Evolutionary conservation across 1,140 invertebrate species (phyloP).

Genomic region (Armadillidium nasatum): DNA sequence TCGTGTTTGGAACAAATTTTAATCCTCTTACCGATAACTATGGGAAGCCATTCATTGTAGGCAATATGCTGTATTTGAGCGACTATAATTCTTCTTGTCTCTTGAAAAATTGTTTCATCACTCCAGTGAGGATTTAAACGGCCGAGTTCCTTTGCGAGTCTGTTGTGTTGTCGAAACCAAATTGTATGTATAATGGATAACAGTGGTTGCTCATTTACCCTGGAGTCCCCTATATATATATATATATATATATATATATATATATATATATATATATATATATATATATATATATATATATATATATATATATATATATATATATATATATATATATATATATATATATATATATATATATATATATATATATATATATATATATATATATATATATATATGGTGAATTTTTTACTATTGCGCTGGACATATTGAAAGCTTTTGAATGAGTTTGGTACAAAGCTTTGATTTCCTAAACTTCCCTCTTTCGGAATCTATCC

Average conservation of each 20-base stretch:
- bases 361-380: background rate
- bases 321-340: background rate
- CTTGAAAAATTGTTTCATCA: slow-evolving; percentile 65
- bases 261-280: background rate
- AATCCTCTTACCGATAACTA: slow-evolving; percentile 48
- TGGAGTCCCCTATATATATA: slow-evolving; percentile 47
- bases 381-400: no score
- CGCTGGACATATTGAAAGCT: no score
- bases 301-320: background rate
- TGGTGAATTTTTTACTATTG: no score
- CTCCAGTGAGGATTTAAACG: slow-evolving; percentile 79
- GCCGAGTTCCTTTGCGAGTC: slow-evolving; percentile 66
- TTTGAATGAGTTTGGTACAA: no score
- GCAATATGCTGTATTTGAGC: slow-evolving; percentile 61
- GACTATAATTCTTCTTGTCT: slow-evolving; percentile 49
- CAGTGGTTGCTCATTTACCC: slow-evolving; percentile 52
- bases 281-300: background rate
- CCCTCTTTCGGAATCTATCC: no score
- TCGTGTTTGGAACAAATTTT: no score
- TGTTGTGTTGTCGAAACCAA: slow-evolving; percentile 81
- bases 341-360: background rate
- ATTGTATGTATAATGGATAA: slow-evolving; percentile 85
- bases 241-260: slow-evolving; percentile 1
- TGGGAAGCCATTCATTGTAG: slow-evolving; percentile 54
- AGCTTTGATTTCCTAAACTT: no score